Conservation (phyloP, 2,113 vertebrate genomes). For the Parotia lawesii region DNA sequence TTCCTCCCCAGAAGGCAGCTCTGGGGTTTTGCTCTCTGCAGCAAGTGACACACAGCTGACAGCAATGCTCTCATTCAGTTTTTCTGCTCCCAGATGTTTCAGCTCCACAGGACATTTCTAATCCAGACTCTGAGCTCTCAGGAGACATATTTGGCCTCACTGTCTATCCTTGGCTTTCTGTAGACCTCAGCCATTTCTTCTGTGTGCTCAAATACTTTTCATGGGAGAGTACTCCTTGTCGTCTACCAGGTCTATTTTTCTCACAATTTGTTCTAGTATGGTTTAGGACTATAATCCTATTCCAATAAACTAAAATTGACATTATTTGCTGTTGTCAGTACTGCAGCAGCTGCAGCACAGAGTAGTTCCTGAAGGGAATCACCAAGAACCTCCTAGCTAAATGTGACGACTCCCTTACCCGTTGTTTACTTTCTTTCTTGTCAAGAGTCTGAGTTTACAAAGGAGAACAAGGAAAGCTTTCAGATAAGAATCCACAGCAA, state of each 20-base stretch:
- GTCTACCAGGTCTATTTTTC: neutral
- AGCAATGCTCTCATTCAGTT: neutral
- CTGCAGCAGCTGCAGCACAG: neutral
- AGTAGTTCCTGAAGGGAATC: neutral
- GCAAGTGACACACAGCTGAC: neutral
- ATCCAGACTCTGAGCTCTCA: neutral
- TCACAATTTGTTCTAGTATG: neutral
- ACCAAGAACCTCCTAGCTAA: neutral
- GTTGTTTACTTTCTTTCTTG: neutral
- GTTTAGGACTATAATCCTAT: neutral
- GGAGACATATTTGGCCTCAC: neutral
- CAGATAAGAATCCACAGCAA: neutral
- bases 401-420: neutral
- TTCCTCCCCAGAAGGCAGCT: neutral
- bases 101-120: neutral
- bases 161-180: neutral
- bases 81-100: neutral
- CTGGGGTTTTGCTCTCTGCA: neutral
- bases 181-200: neutral
- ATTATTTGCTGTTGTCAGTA: neutral
- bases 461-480: neutral
- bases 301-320: neutral
- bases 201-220: neutral
- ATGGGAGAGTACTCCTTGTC: neutral
- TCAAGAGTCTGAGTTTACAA: neutral